Conservation (phyloP, 2,888 invertebrate genomes). For the Vesta saturnalis region DNA sequence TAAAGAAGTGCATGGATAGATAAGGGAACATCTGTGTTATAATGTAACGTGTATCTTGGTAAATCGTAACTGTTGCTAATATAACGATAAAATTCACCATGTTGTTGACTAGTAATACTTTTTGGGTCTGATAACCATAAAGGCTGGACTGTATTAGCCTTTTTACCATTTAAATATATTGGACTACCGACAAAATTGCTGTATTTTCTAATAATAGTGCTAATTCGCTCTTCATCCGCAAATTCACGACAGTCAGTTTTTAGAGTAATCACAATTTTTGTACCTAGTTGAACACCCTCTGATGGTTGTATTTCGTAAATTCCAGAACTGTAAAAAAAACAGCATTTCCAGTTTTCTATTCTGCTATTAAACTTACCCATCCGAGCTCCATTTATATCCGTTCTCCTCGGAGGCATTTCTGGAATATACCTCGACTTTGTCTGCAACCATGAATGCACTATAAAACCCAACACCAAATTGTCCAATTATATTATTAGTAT, state of each 20-base stretch:
- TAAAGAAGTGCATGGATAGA: conserved; percentile 92
- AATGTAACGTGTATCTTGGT: conserved; percentile 91
- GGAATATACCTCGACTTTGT: conserved; percentile 92
- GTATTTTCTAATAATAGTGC: conserved; percentile 91
- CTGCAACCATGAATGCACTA: conserved; percentile 97
- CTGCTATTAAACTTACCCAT: conserved; percentile 90
- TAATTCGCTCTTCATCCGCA: conserved; percentile 85
- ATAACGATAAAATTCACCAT: conserved; percentile 92
- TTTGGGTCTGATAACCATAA: conserved; percentile 94
- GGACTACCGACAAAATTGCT: conserved; percentile 97
- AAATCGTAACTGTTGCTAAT: conserved; percentile 86
- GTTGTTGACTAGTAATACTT: conserved; percentile 84
- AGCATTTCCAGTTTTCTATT: too few relatives aligned
- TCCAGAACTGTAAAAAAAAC: conserved; percentile 79
- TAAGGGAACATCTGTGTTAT: conserved; percentile 91
- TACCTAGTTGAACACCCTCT: conserved; percentile 86
- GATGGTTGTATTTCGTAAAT: conserved; percentile 89
- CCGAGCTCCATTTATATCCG: conserved; percentile 80
- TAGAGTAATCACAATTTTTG: conserved; percentile 91
- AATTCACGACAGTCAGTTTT: conserved; percentile 90
- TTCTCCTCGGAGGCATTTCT: conserved; percentile 69
- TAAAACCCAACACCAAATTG: conserved; percentile 99
- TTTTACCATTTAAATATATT: conserved; percentile 89
- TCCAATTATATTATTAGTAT: conserved; percentile 85
- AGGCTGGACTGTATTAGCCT: conserved; percentile 89